Percentiles rank a stretch among this genome's conserved stretches.
phyloP scores from a whole-genome alignment of 2,113 vertebrate species.

The Progne subis region DNA sequence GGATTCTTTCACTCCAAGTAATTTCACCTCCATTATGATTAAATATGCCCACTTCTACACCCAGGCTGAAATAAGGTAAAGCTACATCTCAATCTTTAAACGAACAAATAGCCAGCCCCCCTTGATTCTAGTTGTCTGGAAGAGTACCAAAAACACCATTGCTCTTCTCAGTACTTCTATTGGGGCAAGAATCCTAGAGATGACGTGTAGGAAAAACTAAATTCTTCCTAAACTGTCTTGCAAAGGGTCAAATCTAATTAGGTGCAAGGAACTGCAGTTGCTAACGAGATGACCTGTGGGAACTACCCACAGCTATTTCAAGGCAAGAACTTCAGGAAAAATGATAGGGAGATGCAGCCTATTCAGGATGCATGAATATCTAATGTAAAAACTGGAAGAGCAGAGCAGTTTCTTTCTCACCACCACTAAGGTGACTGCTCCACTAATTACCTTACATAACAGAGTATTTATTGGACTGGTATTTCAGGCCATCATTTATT shows the following conservation, averaged over 20 bases:
- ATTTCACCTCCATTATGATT: background rate
- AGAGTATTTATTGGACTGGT: background rate
- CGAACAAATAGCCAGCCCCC: background rate
- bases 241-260: background rate
- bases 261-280: background rate
- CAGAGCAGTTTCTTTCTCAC: background rate
- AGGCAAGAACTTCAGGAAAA: background rate
- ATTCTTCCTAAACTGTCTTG: background rate
- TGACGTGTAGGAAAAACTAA: background rate
- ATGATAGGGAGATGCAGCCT: background rate
- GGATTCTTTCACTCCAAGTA: background rate
- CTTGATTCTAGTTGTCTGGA: background rate
- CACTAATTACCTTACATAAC: background rate
- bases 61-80: background rate
- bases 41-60: background rate
- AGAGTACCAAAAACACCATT: background rate
- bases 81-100: background rate
- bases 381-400: background rate
- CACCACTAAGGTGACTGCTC: background rate
- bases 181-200: background rate
- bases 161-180: background rate
- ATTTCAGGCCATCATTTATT: background rate
- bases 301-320: background rate
- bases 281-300: background rate
- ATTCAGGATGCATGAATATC: background rate